Evolutionary conservation across 2,888 invertebrate genomes (phyloP), one percentile per base, ranked within the genome.

Genomic region (Synergus laeviventris): DNA sequence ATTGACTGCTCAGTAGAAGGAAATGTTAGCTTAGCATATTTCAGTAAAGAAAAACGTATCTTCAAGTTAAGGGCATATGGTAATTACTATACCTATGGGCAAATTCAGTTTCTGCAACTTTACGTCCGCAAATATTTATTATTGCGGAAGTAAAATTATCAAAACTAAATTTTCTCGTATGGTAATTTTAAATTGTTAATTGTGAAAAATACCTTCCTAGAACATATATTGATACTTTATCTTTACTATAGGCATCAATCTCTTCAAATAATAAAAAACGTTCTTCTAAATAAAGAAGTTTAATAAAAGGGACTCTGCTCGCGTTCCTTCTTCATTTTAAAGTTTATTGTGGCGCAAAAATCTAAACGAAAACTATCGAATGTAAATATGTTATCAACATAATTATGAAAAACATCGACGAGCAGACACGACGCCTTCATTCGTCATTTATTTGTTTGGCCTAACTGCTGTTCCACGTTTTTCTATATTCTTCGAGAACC

Each of bases 381-480:
- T 59, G 73, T 59, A 73, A 59, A 56, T 59, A 73, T 49, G 14
- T 59, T 59, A 39, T 54, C 36, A 31, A 54, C 36, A 60, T 39
- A 59, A 74, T 39, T 59, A 36, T 74, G 74, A 31, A 59, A 38
- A 64, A 79, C 80, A 79, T 78, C 81, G 79, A 81, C 77, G 76
- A 79, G 73, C 73, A 73, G 39, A 64, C 24, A 74, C 61, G 56
- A 75, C 74, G 64, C 74, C 74, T 62, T 74, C 61, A 61, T 62
- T 61, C 60, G 49, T 77, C 61, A 75, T 76, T 75, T 75, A 78
- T 76, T 76, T 78, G 76, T 81, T 81, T 83, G 81, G 81, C 82
- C 82, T 83, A 83, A 83, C 70, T 81, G 78, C 79, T 81, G 76
- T 81, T 82, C 81, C 76, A 76, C 66, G 73, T 81, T 81, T 80